Evolutionary conservation across 2,113 vertebrate genomes (phyloP), one percentile per base, ranked within the genome.

Genomic region (Coptodon bakossiorum): DNA sequence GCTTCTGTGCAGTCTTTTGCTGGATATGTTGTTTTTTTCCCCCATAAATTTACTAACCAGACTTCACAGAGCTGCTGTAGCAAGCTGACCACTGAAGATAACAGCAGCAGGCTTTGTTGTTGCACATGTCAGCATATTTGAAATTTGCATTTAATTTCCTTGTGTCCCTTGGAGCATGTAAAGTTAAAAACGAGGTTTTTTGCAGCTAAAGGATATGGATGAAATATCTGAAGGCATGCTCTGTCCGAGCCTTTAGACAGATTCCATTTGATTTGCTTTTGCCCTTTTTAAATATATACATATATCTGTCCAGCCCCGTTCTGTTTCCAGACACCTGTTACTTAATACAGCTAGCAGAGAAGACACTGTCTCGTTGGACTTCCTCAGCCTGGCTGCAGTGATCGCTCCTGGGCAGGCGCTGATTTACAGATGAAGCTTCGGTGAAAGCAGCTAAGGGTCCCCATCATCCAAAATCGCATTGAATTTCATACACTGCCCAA

Each of bases 31-130:
- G 43, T 48, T 14, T 7, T 82, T 73, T 40, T 13, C 11, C 53
- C 9, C 16, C 40, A 43, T 80, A 78, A 59, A 81, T 66, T 89
- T 34, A 34, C 53, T 29, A 50, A 22, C 31, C 22, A 87, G 56
- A 83, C 79, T 88, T 89, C 56, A 81, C 50, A 85, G 81, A 82
- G 43, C 54, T 66, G 45, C 73, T 76, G 57, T 81, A 68, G 80
- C 85, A 88, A 80, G 82, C 90, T 91, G 86, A 87, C 85, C 82
- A 19, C 13, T 71, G 78, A 48, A 73, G 91, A 93, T 92, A 91
- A 90, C 84, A 87, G 79, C 88, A n/a, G 5, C 40, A 4, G 38
- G 54, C 36, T 68, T 82, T 88, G 59, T 73, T 84, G 82, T 80
- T 66, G 61, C 36, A 63, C 54, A 50, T 89, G 79, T 78, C 73